Conservation (phyloP, 1,140 invertebrate species). For the Lepidurus packardi region DNA sequence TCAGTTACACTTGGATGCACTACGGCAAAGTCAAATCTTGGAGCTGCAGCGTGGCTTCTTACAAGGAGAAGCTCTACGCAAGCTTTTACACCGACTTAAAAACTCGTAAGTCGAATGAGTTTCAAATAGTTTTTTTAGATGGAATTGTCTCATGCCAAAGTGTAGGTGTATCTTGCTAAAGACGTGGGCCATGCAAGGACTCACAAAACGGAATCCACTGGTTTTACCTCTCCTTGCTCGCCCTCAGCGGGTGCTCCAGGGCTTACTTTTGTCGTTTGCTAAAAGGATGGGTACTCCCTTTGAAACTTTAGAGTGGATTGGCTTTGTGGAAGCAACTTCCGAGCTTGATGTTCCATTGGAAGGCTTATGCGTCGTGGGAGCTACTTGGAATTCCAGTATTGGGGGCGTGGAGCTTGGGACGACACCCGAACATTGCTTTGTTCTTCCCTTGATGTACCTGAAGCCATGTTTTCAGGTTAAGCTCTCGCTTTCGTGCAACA, state of each 20-base stretch:
- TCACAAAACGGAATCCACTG: neutral
- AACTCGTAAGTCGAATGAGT: neutral
- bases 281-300: neutral
- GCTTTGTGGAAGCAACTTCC: neutral
- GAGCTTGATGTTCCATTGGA: neutral
- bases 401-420: neutral
- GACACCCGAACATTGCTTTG: neutral
- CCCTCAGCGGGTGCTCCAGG: neutral
- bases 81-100: neutral
- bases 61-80: neutral
- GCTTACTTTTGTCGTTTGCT: neutral
- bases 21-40: neutral
- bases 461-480: neutral
- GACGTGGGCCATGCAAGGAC: neutral
- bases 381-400: neutral
- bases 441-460: neutral
- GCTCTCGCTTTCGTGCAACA: neutral
- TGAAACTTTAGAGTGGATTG: neutral
- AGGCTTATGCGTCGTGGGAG: neutral
- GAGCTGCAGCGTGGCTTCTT: neutral
- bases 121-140: neutral
- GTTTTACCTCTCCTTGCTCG: neutral
- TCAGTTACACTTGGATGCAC: neutral
- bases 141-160: neutral
- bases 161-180: neutral